Percentiles rank a stretch among this genome's conserved stretches.
phyloP scores from a whole-genome alignment of 2,888 invertebrate genomes.

The Agriotes lineatus region DNA sequence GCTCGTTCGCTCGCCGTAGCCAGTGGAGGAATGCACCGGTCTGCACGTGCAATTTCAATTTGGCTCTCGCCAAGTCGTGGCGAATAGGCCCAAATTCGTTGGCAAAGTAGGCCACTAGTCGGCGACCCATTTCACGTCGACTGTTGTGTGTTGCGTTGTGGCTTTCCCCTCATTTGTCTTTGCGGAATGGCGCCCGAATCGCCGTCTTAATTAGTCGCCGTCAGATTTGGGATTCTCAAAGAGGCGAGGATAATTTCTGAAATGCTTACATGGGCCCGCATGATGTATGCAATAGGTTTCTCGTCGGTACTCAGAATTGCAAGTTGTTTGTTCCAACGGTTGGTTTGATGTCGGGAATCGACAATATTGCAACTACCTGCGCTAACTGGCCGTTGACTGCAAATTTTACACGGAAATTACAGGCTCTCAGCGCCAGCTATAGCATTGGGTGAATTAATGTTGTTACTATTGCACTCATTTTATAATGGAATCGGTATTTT shows the following conservation, averaged over 20 bases:
- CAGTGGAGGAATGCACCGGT: slow-evolving; percentile 28
- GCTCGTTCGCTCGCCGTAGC: not conserved
- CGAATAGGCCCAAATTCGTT: too few species aligned
- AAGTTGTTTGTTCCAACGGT: slow-evolving; percentile 5
- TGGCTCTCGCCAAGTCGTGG: too few species aligned
- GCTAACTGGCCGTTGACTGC: slow-evolving; percentile 10
- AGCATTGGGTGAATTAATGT: too few species aligned
- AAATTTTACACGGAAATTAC: slow-evolving; percentile 23
- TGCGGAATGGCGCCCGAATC: too few species aligned
- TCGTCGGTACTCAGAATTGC: too few species aligned
- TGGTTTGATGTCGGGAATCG: slow-evolving; percentile 15
- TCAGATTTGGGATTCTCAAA: not conserved
- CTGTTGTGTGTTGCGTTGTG: too few species aligned
- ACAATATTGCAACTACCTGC: slow-evolving; percentile 11
- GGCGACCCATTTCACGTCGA: too few species aligned
- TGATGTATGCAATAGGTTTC: slow-evolving; percentile 1
- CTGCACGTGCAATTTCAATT: not conserved
- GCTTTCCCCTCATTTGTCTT: too few species aligned
- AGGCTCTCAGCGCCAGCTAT: not conserved
- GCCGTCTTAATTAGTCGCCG: too few species aligned
- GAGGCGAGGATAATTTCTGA: not conserved
- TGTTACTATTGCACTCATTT: too few species aligned
- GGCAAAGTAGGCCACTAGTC: too few species aligned
- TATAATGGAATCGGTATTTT: too few species aligned
- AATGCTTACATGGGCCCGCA: not conserved